Evolutionary conservation across 2,113 vertebrate genomes (phyloP), one percentile per base, ranked within the genome.

Genomic region (Rhinoptilus africanus): DNA sequence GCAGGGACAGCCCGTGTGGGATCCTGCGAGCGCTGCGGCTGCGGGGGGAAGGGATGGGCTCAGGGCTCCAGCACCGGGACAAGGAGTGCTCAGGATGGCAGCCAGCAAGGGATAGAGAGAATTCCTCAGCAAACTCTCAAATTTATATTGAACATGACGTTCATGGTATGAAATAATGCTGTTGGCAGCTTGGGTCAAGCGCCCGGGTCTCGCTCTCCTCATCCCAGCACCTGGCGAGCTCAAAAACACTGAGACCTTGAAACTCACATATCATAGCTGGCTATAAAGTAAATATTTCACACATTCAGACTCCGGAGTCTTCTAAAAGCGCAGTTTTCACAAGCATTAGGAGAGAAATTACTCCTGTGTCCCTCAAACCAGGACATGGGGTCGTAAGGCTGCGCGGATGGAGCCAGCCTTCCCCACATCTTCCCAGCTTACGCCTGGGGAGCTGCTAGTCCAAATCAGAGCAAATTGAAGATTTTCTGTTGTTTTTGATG

Each of bases 401-500:
- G 45, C 4, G 6, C 3, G 2, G 53, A 48, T 53, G 51, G 37
- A 60, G 22, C 28, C 35, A 14, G 12, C 69, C 37, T 89, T 74
- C 80, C 77, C 47, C n/a, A 51, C 60, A 39, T 43, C 24, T 50
- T 27, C 59, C 82, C 45, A 41, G 26, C 26, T 28, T 28, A 28
- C 6, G 60, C 60, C 60, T 63, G 60, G 24, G 41, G 73, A 86
- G 39, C 57, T 62, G n/a, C 60, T 81, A 43, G 47, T 63, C 41
- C 47, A 37, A 57, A 54, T 92, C 30, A 12, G 56, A 67, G 83
- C 48, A 63, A 66, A 57, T 8, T 6, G 51, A 80, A 88, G 20
- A 45, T 67, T 96, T 96, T 90, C 89, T 91, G 80, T 74, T 91
- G 69, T 59, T 95, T 81, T 74, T 27, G 59, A 47, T 83, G 75